Percentiles rank a stretch among this genome's conserved stretches.
Evolutionary conservation across 2,888 invertebrate genomes (phyloP).

Genomic region (Odiellus spinosus): DNA sequence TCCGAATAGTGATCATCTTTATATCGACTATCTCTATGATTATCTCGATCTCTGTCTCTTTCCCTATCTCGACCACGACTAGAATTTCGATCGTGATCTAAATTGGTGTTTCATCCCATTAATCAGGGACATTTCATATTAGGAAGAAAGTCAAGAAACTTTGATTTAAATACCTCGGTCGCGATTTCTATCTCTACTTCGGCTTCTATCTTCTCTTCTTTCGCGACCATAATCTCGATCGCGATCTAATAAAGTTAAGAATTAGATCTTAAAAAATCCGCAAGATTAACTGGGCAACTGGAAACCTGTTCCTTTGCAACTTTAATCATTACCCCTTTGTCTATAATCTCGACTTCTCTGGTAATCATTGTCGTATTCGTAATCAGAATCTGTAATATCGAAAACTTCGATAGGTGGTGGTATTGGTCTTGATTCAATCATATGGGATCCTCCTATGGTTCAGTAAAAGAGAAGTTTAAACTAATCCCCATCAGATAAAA

Average conservation of each 20-base stretch:
- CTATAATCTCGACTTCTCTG: background rate
- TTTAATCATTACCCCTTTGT: background rate
- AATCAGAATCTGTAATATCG: conserved; percentile 8
- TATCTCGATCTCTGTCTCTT: conserved; percentile 24
- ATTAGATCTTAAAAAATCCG: background rate
- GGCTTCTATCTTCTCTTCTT: conserved; percentile 21
- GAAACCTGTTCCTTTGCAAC: no score
- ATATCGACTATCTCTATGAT: conserved; percentile 16
- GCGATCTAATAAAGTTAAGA: conserved; percentile 1
- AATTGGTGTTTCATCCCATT: no score
- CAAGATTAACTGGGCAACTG: no score
- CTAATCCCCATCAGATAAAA: background rate
- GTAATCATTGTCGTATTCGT: background rate
- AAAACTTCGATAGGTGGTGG: conserved; percentile 10
- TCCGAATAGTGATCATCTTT: conserved; percentile 26
- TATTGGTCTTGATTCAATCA: background rate
- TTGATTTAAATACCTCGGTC: conserved; percentile 5
- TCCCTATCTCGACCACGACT: conserved; percentile 19
- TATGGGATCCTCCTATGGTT: no score
- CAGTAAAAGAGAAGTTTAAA: background rate
- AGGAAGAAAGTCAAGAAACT: no score
- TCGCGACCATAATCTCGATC: background rate
- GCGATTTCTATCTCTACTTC: conserved; percentile 25
- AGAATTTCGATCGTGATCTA: no score
- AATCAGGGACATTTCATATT: no score